Evolutionary conservation across 1,140 invertebrate species (phyloP).

Genomic region (Pseudoatta argentina): DNA sequence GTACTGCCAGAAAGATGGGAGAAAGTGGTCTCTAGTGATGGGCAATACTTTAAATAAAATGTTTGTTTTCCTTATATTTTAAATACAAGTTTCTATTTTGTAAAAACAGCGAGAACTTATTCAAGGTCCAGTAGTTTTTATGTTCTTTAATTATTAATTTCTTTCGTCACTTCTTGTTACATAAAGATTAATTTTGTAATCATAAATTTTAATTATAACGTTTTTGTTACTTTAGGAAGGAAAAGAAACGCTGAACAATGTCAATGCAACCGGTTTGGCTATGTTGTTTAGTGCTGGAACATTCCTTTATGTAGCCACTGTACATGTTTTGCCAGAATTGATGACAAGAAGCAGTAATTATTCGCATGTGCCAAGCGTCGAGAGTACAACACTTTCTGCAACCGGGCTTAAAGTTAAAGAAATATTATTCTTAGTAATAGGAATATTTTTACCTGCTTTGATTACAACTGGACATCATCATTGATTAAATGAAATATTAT

Average conservation of each 20-base stretch:
- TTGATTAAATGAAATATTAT: slow-evolving; percentile 83
- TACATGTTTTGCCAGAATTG: slow-evolving; percentile 98
- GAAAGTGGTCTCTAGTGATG: too few species aligned
- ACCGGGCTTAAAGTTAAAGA: slow-evolving; percentile 91
- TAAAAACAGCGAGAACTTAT: too few species aligned
- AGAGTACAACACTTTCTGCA: slow-evolving; percentile 86
- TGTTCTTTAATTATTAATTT: background rate
- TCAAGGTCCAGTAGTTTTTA: too few species aligned
- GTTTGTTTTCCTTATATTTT: too few species aligned
- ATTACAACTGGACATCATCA: slow-evolving; percentile 97
- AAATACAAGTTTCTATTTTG: too few species aligned
- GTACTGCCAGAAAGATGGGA: too few species aligned
- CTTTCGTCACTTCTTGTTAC: background rate
- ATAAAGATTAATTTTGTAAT: slow-evolving; percentile 31
- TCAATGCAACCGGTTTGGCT: slow-evolving; percentile 97
- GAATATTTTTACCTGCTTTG: slow-evolving; percentile 94
- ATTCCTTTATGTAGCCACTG: slow-evolving; percentile 99
- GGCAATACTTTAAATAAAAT: too few species aligned
- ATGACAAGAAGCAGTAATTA: slow-evolving; percentile 87
- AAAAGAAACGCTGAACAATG: slow-evolving; percentile 91
- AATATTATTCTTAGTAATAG: slow-evolving; percentile 93
- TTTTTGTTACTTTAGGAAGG: slow-evolving; percentile 85
- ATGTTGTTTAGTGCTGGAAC: slow-evolving; percentile 99
- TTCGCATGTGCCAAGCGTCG: slow-evolving; percentile 85
- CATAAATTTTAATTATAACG: slow-evolving; percentile 40